phyloP scores from a whole-genome alignment of 1,140 invertebrate genomes.

The Magallana ariakensis region DNA sequence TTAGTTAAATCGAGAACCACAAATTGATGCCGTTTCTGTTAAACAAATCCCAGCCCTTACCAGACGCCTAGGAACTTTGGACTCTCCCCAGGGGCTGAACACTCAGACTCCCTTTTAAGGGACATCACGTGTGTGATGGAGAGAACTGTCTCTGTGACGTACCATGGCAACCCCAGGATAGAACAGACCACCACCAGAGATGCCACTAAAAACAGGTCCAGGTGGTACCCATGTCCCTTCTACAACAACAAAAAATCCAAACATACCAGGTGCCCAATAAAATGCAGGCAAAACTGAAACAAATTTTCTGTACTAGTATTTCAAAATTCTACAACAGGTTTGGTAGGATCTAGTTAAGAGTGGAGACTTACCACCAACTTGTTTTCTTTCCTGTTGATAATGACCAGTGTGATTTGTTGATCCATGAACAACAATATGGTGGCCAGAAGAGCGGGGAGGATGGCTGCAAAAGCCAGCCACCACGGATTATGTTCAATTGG shows the following conservation, averaged over 20 bases:
- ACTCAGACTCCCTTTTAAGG: constrained; percentile 96
- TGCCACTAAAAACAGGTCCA: constrained; percentile 95
- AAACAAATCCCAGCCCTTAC: constrained; percentile 71
- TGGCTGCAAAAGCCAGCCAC: constrained; percentile 90
- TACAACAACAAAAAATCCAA: neutral
- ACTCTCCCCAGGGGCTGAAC: constrained; percentile 98
- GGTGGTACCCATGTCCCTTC: constrained; percentile 82
- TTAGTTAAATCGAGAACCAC: neutral
- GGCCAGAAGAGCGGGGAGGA: constrained; percentile 94
- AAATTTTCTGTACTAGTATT: too few relatives aligned
- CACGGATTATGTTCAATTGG: constrained; percentile 93
- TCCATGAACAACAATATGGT: constrained; percentile 99
- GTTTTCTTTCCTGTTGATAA: constrained; percentile 98
- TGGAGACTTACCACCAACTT: constrained; percentile 89
- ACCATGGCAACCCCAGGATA: constrained; percentile 96
- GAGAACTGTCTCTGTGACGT: constrained; percentile 97
- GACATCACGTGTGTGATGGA: constrained; percentile 99
- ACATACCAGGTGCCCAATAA: too few relatives aligned
- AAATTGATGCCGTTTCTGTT: neutral
- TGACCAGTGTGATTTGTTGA: constrained; percentile 99
- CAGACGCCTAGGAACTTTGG: constrained; percentile 97
- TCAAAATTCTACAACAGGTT: too few relatives aligned
- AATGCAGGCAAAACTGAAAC: too few relatives aligned
- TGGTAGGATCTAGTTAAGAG: neutral
- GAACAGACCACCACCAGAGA: constrained; percentile 95